These are phyloP conservation scores for Mastacembelus armatus DNA, from an alignment of 2,797 vertebrate species.

Conservation along the genomic window DNA sequence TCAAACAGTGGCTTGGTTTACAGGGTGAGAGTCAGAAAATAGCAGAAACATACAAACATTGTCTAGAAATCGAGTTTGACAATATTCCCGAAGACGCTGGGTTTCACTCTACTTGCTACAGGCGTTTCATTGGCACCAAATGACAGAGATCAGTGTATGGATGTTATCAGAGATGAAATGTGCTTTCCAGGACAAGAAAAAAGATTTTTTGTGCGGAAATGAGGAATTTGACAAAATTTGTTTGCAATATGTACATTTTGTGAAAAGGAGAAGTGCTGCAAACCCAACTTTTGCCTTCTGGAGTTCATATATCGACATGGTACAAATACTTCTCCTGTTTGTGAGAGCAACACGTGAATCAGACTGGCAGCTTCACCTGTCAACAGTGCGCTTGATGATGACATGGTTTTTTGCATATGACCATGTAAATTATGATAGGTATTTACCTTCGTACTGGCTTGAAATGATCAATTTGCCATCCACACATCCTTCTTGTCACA, in stretches of 20 bases:
- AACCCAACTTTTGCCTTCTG: too few relatives aligned
- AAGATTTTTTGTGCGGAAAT: slow-evolving; percentile 6
- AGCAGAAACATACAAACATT: background rate
- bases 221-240: slow-evolving; percentile 19
- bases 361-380: too few relatives aligned
- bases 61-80: background rate
- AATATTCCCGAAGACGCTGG: background rate
- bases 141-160: slow-evolving; percentile 13
- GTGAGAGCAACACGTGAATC: too few relatives aligned
- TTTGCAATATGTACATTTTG: slow-evolving; percentile 25
- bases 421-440: slow-evolving; percentile 13
- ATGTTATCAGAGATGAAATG: slow-evolving; percentile 16
- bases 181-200: slow-evolving; percentile 7
- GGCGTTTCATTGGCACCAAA: background rate
- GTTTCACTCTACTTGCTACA: background rate
- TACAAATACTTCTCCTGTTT: slow-evolving; percentile 45
- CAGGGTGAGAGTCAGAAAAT: background rate
- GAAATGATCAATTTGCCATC: slow-evolving; percentile 47
- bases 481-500: slow-evolving; percentile 48
- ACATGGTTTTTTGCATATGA: too few relatives aligned
- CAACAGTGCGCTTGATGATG: too few relatives aligned
- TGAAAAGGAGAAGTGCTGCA: too few relatives aligned
- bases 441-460: slow-evolving; percentile 51
- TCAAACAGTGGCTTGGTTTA: background rate
- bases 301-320: slow-evolving; percentile 47